Base-by-base conservation (phyloP, 2,888 invertebrate genomes). In the Epistrophe eligans region DNA sequence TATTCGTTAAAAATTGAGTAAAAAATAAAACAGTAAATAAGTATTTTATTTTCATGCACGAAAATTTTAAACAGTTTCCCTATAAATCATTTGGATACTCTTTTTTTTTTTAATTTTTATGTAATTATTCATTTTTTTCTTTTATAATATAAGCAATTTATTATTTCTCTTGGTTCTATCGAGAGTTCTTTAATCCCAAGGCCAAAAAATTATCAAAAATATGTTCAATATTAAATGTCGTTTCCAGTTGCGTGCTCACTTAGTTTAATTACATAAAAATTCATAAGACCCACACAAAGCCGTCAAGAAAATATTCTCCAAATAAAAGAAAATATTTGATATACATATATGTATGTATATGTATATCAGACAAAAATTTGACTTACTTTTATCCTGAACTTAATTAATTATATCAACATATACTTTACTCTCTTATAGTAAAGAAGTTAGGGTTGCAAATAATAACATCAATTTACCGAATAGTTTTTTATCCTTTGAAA, bases 341-440 rank as follows among this genome's bases (percentile, higher is more conserved):
- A 32, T 0, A 8, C 19, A 57, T 9, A 32, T 24, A n/a, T 19
- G 13, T 28, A 8, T 9, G 17, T 32, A n/a, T 57, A n/a, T n/a
- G 6, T 24, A 17, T 38, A 24, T 35, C 19, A 19, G 17, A 32
- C 15, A 17, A 50, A 24, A 67, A 19, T 32, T 43, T 64, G 43
- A 64, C 17, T 66, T 32, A 48, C 35, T 67, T 67, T 67, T 35
- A 38, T 50, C 19, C 50, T 9, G 50, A 28, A 50, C 48, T 67
- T 67, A 67, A 67, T 67, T 67, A 67, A 67, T 67, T 67, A 38
- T 19, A 67, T 50, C 50, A 67, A 67, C 66, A 66, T 66, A 48
- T 17, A 48, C 48, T 24, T 13, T 4, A 1, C 19, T 24, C 60
- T 43, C 5, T 2, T 15, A 40, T 58, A 24, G 19, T 24, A 15